Evolutionary conservation across 2,797 vertebrate genomes (phyloP).

Genomic region (Danio tinwini): DNA sequence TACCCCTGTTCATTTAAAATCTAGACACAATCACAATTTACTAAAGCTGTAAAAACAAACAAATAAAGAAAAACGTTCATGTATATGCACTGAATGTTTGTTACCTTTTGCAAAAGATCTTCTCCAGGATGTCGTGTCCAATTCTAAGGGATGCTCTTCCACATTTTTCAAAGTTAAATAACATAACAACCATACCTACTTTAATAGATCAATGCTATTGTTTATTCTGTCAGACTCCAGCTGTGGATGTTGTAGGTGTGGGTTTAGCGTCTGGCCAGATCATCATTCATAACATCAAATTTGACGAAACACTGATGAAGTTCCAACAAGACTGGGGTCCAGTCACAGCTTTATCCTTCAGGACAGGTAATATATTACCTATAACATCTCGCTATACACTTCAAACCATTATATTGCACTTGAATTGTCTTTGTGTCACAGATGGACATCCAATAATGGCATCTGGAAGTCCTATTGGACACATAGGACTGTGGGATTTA

Average conservation of each 20-base stretch:
- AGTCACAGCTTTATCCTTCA: constrained; percentile 90
- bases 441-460: constrained; percentile 92
- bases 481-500: constrained; percentile 94
- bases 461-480: constrained; percentile 90
- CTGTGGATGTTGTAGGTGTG: constrained; percentile 89
- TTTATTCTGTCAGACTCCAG: constrained; percentile 83
- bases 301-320: constrained; percentile 92
- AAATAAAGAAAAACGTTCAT: no score
- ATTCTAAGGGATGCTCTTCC: neutral
- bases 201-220: neutral
- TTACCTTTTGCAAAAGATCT: neutral
- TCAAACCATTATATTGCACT: neutral
- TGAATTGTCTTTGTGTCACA: constrained; percentile 63
- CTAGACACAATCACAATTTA: neutral
- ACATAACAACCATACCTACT: neutral
- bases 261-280: constrained; percentile 88
- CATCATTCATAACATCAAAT: constrained; percentile 92
- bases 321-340: constrained; percentile 98
- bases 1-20: neutral
- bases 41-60: no score
- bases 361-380: constrained; percentile 81
- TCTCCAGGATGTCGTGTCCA: neutral
- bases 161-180: neutral
- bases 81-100: neutral
- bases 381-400: neutral